These are phyloP conservation scores for Hestina assimilis DNA, from an alignment of 1,140 invertebrate genomes.

Conservation along the genomic window DNA sequence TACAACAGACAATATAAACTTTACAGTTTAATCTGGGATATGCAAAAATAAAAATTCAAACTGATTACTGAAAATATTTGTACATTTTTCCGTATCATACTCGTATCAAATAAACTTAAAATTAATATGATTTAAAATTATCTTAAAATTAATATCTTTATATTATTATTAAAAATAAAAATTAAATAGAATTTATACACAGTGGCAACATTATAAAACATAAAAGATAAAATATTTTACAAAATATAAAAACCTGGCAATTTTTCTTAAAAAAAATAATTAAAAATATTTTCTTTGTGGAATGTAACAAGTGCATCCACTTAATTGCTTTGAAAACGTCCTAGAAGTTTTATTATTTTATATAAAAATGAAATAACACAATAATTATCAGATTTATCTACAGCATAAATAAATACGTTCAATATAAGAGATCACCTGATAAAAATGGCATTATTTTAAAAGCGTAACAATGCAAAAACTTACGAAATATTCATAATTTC, in stretches of 20 bases:
- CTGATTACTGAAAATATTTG: no score
- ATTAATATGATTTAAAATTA: no score
- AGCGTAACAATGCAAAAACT: not conserved
- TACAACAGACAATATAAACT: no score
- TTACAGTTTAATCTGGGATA: no score
- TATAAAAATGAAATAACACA: conserved; percentile 8
- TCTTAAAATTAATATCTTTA: not conserved
- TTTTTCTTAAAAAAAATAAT: conserved; percentile 17
- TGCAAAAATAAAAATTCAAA: no score
- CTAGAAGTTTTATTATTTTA: not conserved
- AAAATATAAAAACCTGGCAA: not conserved
- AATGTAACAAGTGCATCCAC: conserved; percentile 46
- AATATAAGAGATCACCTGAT: not conserved
- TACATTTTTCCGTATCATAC: no score
- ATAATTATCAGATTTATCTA: conserved; percentile 1
- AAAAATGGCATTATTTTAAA: not conserved
- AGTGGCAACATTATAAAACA: not conserved
- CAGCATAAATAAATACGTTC: no score
- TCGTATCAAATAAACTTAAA: no score
- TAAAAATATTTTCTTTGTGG: conserved; percentile 24
- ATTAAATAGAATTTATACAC: conserved; percentile 13
- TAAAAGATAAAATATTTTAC: not conserved
- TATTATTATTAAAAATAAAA: not conserved
- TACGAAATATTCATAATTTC: not conserved
- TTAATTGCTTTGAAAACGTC: not conserved